Conservation (phyloP, 2,797 vertebrate species). For the Ispidina picta region DNA sequence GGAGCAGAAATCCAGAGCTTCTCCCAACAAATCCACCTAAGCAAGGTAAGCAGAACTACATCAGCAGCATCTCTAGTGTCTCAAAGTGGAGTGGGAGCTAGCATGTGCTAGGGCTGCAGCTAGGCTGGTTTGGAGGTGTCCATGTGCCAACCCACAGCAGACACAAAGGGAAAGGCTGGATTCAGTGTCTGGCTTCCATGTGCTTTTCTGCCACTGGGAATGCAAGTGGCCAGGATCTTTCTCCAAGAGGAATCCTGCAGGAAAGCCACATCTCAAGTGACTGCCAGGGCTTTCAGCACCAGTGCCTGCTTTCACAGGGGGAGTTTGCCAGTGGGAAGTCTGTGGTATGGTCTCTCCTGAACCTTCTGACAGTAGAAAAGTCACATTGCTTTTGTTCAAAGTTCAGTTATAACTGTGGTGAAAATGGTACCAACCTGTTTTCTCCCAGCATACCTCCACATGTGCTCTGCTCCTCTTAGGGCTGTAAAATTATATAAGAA, state of each 20-base stretch:
- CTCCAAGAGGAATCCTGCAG: not conserved
- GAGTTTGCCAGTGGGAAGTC: not conserved
- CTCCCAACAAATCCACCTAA: not conserved
- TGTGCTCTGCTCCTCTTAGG: not conserved
- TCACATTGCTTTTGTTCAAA: not conserved
- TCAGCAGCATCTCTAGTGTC: accelerated
- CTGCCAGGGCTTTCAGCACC: not conserved
- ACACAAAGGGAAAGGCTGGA: not conserved
- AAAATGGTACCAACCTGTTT: not conserved
- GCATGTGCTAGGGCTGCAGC: not conserved
- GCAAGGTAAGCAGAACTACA: not conserved
- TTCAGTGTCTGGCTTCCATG: accelerated
- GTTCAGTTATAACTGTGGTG: not conserved
- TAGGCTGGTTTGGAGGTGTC: not conserved
- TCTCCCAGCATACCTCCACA: not conserved
- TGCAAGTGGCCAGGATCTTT: accelerated
- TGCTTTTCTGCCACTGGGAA: not conserved
- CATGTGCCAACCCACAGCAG: not conserved
- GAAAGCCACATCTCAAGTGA: not conserved
- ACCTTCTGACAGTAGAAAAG: not conserved
- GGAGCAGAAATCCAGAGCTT: not conserved
- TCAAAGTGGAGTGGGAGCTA: not conserved
- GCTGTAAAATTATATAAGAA: not conserved
- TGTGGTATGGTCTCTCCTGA: not conserved
- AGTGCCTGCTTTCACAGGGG: not conserved